Evolutionary conservation across 2,797 vertebrate species (phyloP), one percentile per base, ranked within the genome.

Genomic region (Mastacembelus armatus): DNA sequence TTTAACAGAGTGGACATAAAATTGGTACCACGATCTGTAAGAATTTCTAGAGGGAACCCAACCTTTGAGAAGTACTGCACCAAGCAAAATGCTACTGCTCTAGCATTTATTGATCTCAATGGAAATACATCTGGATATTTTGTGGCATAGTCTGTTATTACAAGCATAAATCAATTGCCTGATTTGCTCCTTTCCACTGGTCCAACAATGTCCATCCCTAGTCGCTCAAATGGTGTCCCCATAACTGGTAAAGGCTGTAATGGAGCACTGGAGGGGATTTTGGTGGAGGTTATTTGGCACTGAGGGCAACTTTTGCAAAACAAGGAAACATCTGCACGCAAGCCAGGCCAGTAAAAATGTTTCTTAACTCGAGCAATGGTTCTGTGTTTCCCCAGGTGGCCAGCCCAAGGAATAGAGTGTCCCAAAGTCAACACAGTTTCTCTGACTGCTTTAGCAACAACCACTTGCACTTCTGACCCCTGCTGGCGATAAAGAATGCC

Each of bases 1-100:
- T 15, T 16, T 15, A 36, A 36, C 35, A 5, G 7, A 16, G 14
- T 36, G 14, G 35, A 36, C 15, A 36, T 35, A 12, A 35, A 14
- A 33, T n/a, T n/a, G n/a, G n/a, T n/a, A n/a, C n/a, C n/a, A n/a
- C 14, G 4, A 15, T 36, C 33, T 14, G 12, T 36, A 33, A 15
- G 33, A 12, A 36, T 36, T 33, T 36, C 33, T 36, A 1, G 11
- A 16, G 24, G 50, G 16, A 65, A 45, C 1, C 61, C n/a, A 36
- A 52, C 5, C 6, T 16, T 24, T 10, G 21, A 54, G 27, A 64
- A 64, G 18, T 44, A 35, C 10, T 35, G 38, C 8, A 64, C 62
- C 4, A 45, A 11, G 4, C 27, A 45, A 33, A 32, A 36, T 15
- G 39, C 49, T 12, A 36, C 39, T 1, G 30, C 19, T 44, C 30